phyloP scores from a whole-genome alignment of 2,888 invertebrate genomes.

The Daptonema setosum region DNA sequence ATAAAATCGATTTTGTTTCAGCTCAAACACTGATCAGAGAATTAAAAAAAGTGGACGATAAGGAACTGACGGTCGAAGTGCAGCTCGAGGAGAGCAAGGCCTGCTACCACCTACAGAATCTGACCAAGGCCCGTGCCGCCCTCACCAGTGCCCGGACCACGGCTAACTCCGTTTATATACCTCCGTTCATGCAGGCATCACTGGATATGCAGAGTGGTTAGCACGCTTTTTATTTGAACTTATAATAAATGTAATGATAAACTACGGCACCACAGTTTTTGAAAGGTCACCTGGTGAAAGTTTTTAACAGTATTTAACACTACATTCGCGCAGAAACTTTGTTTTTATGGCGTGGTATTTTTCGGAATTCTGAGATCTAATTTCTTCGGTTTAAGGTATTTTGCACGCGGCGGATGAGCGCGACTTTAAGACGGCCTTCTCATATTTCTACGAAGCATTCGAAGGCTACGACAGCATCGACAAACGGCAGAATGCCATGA shows the following conservation, averaged over 20 bases:
- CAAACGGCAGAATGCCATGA: conserved; percentile 67
- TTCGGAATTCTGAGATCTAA: too few relatives aligned
- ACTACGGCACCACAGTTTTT: too few relatives aligned
- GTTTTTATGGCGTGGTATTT: too few relatives aligned
- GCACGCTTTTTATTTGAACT: too few relatives aligned
- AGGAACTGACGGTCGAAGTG: conserved; percentile 90
- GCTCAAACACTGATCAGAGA: conserved; percentile 55
- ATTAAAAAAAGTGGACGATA: conserved; percentile 94
- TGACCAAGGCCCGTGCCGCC: conserved; percentile 77
- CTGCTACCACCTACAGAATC: conserved; percentile 83
- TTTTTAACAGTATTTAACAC: too few relatives aligned
- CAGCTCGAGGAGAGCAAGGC: conserved; percentile 93
- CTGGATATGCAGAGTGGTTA: conserved; percentile 79
- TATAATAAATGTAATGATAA: too few relatives aligned
- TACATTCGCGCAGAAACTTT: too few relatives aligned
- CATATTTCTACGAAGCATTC: conserved; percentile 97
- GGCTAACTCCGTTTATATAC: conserved; percentile 96
- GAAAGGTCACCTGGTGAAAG: too few relatives aligned
- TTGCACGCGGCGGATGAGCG: conserved; percentile 97
- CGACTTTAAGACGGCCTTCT: conserved; percentile 98
- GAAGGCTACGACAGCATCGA: conserved; percentile 78
- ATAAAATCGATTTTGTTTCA: too few relatives aligned
- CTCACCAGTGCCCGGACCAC: conserved; percentile 95
- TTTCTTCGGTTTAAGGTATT: too few relatives aligned
- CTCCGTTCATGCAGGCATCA: conserved; percentile 90